These are phyloP conservation scores for Penaeus vannamei DNA, from an alignment of 1,140 invertebrate genomes.

Conservation along the genomic window DNA sequence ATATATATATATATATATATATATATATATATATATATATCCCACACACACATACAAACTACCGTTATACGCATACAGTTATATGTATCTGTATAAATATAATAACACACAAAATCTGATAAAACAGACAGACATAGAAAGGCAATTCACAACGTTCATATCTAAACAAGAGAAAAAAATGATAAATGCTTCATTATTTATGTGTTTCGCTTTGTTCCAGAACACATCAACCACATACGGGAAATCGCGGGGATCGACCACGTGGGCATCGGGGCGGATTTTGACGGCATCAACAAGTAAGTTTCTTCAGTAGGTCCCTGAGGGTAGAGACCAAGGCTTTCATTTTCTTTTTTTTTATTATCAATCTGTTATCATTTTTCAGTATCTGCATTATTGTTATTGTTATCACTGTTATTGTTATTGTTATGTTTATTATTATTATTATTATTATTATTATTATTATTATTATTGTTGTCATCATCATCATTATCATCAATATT, in stretches of 20 bases:
- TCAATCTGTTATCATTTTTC: too few species aligned
- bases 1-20: conserved; percentile 24
- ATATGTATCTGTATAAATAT: neutral
- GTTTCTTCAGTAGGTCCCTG: too few species aligned
- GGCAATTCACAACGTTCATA: neutral
- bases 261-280: conserved; percentile 79
- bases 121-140: neutral
- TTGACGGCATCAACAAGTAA: conserved; percentile 69
- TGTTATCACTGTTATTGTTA: too few species aligned
- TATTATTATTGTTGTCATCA: too few species aligned
- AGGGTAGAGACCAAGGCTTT: too few species aligned
- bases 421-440: too few species aligned
- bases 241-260: conserved; percentile 72
- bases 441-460: too few species aligned
- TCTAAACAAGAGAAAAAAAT: neutral
- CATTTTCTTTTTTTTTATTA: too few species aligned
- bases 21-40: neutral
- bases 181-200: neutral
- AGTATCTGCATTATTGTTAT: too few species aligned
- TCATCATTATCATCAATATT: too few species aligned
- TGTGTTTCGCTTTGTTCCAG: conserved; percentile 75
- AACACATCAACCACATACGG: conserved; percentile 90
- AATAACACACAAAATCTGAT: too few species aligned
- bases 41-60: neutral
- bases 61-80: conserved; percentile 7